phyloP scores from a whole-genome alignment of 2,797 vertebrate genomes.

The Thalassophryne amazonica region DNA sequence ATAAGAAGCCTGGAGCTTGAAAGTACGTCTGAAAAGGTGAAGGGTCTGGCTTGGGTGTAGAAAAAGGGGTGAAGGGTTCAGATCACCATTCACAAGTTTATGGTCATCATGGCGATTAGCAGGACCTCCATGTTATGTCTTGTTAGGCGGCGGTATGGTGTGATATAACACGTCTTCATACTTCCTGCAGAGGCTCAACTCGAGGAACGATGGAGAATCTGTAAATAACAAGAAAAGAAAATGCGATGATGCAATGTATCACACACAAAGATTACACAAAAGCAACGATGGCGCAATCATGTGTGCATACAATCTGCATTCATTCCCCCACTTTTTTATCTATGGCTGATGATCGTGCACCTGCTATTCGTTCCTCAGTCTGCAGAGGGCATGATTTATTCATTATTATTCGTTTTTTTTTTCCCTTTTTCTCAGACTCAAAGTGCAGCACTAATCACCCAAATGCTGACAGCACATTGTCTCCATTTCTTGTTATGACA shows the following conservation, averaged over 20 bases:
- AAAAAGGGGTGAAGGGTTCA: conserved; percentile 44
- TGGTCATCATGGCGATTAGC: conserved; percentile 56
- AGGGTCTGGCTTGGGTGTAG: conserved; percentile 30
- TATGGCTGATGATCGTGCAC: conserved; percentile 6
- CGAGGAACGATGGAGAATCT: conserved; percentile 43
- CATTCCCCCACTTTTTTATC: background rate
- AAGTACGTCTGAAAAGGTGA: conserved; percentile 18
- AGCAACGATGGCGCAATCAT: too few species aligned
- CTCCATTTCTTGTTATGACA: conserved; percentile 49
- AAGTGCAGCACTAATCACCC: conserved; percentile 44
- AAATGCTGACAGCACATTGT: conserved; percentile 46
- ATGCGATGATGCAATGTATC: too few species aligned
- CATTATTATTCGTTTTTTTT: too few species aligned
- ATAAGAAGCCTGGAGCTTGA: conserved; percentile 11
- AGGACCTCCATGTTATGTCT: conserved; percentile 59
- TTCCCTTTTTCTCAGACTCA: conserved; percentile 20
- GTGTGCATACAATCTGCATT: too few species aligned
- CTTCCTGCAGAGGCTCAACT: conserved; percentile 20
- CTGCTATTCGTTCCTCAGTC: conserved; percentile 5
- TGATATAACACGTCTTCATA: conserved; percentile 56
- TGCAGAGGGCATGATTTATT: background rate
- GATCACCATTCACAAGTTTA: conserved; percentile 61
- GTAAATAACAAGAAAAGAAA: conserved; percentile 29
- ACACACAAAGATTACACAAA: too few species aligned
- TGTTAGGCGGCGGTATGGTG: conserved; percentile 33